Conservation (phyloP, 2,113 vertebrate genomes). For the Tympanuchus pallidicinctus region DNA sequence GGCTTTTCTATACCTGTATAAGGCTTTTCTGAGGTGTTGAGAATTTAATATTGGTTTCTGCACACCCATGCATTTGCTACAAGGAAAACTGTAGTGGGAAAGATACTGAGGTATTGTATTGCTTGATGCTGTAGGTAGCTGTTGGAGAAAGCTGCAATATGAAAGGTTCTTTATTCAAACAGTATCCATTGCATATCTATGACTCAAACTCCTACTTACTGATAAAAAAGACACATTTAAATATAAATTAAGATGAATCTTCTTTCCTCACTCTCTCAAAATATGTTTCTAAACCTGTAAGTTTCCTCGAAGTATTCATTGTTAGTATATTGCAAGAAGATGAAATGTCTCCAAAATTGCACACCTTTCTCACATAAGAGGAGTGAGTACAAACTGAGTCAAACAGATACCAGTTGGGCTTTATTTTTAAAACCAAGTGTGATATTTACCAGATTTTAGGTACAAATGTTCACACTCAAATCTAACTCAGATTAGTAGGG, state of each 20-base stretch:
- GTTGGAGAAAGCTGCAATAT: not conserved
- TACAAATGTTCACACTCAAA: slow-evolving; percentile 10
- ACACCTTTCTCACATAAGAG: slow-evolving; percentile 8
- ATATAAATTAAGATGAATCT: not conserved
- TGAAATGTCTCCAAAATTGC: slow-evolving; percentile 7
- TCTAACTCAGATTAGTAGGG: slow-evolving; percentile 7
- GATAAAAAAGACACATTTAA: not conserved
- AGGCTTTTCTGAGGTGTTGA: not conserved
- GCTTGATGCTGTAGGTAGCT: not conserved
- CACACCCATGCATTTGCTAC: not conserved
- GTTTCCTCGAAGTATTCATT: not conserved
- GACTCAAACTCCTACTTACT: not conserved
- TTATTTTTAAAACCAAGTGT: slow-evolving; percentile 60
- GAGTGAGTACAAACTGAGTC: slow-evolving; percentile 44
- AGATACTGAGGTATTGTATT: fast-evolving
- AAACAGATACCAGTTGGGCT: slow-evolving; percentile 32
- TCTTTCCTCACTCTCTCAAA: not conserved
- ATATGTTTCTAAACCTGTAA: not conserved
- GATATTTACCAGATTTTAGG: slow-evolving; percentile 12
- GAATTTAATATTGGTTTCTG: not conserved
- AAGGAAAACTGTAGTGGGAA: not conserved
- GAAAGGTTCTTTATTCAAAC: not conserved
- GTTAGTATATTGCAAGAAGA: not conserved
- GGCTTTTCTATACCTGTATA: not conserved
- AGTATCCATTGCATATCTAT: not conserved